Conservation (phyloP, 2,888 invertebrate species). For the Chirona hameri region DNA sequence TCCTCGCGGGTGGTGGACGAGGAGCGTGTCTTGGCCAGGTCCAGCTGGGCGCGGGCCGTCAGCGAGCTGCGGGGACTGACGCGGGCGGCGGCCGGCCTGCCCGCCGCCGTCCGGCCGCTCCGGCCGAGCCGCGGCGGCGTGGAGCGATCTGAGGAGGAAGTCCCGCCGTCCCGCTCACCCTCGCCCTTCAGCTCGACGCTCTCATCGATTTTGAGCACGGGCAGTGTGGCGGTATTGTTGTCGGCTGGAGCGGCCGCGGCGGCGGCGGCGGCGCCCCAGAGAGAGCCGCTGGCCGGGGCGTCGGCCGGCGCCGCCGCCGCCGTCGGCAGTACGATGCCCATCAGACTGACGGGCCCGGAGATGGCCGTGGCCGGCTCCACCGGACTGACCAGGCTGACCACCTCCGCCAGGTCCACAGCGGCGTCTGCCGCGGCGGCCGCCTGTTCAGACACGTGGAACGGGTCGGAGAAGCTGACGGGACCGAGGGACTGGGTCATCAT, state of each 20-base stretch:
- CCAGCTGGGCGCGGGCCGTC: neutral
- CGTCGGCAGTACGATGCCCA: neutral
- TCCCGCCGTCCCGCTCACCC: neutral
- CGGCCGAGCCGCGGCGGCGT: neutral
- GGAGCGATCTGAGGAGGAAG: neutral
- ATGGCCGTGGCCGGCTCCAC: neutral
- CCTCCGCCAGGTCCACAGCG: neutral
- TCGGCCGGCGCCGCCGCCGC: neutral
- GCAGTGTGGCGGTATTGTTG: neutral
- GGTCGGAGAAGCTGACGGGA: too few relatives aligned
- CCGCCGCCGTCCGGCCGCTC: neutral
- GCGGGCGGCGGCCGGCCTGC: neutral
- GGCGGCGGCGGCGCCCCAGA: neutral
- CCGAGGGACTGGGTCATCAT: too few relatives aligned
- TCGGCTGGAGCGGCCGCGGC: neutral
- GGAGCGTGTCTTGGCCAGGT: neutral
- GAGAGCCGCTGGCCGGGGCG: neutral
- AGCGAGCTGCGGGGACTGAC: neutral
- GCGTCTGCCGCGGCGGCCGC: neutral
- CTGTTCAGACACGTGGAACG: neutral
- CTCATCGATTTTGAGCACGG: constrained; percentile 13
- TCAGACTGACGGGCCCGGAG: neutral
- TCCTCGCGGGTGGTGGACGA: constrained; percentile 30
- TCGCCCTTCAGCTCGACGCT: neutral
- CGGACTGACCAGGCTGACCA: neutral